Evolutionary conservation across 2,113 vertebrate species (phyloP).

Genomic region (Colius striatus): DNA sequence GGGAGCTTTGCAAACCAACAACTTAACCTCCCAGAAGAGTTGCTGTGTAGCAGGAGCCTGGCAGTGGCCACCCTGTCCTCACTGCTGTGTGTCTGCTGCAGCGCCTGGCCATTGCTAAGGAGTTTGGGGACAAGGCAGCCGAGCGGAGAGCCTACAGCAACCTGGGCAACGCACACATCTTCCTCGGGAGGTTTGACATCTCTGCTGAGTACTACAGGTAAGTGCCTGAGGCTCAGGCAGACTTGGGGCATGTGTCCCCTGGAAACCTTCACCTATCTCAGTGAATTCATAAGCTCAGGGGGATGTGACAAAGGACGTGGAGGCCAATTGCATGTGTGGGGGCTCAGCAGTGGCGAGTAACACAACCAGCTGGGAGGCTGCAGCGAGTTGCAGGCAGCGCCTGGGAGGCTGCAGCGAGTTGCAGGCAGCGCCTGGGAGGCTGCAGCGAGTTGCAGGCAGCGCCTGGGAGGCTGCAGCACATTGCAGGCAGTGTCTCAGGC

Average conservation of each 20-base stretch:
- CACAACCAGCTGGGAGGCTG: background rate
- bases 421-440: too few species aligned
- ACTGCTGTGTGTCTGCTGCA: conserved; percentile 59
- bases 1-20: background rate
- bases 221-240: conserved; percentile 19
- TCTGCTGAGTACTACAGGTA: conserved; percentile 96
- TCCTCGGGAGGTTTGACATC: conserved; percentile 91
- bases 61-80: background rate
- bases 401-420: too few species aligned
- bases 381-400: background rate
- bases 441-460: too few species aligned
- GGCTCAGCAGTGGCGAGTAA: background rate
- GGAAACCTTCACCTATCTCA: background rate
- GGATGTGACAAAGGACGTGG: background rate
- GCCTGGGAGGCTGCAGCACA: too few species aligned
- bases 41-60: background rate
- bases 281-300: background rate
- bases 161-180: conserved; percentile 94
- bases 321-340: background rate
- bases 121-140: conserved; percentile 95
- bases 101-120: conserved; percentile 97
- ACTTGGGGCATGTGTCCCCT: accelerated
- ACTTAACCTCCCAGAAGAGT: background rate
- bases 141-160: conserved; percentile 96
- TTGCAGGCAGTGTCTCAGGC: too few species aligned